Conservation (phyloP, 2,797 vertebrate species). For the Melopsittacus undulatus region DNA sequence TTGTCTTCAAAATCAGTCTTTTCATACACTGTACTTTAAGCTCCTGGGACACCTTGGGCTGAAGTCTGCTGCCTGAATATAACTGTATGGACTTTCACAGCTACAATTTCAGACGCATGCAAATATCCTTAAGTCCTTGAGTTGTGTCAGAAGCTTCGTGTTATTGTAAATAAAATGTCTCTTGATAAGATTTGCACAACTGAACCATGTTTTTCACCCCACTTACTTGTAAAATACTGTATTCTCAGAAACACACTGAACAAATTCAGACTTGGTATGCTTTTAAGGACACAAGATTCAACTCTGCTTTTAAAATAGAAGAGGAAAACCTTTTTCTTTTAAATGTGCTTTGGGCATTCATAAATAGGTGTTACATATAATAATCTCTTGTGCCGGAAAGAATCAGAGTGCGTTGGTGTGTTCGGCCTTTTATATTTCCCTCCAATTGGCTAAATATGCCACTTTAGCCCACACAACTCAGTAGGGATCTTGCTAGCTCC, state of each 20-base stretch:
- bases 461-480: background rate
- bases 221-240: background rate
- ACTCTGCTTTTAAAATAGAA: background rate
- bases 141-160: background rate
- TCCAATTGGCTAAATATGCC: background rate
- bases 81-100: background rate
- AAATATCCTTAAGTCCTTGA: background rate
- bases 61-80: background rate
- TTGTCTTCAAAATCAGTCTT: background rate
- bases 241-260: background rate
- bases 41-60: background rate
- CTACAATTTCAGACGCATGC: background rate
- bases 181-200: background rate
- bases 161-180: background rate
- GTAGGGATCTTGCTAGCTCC: background rate
- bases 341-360: background rate
- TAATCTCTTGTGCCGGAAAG: background rate
- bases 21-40: accelerated
- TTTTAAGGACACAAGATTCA: background rate
- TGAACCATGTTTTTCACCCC: accelerated
- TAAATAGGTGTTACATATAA: background rate
- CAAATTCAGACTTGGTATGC: background rate
- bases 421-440: background rate
- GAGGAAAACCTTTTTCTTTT: background rate
- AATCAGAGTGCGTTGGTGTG: background rate